Evolutionary conservation across 2,113 vertebrate species (phyloP).

Genomic region (Archilochus colubris): DNA sequence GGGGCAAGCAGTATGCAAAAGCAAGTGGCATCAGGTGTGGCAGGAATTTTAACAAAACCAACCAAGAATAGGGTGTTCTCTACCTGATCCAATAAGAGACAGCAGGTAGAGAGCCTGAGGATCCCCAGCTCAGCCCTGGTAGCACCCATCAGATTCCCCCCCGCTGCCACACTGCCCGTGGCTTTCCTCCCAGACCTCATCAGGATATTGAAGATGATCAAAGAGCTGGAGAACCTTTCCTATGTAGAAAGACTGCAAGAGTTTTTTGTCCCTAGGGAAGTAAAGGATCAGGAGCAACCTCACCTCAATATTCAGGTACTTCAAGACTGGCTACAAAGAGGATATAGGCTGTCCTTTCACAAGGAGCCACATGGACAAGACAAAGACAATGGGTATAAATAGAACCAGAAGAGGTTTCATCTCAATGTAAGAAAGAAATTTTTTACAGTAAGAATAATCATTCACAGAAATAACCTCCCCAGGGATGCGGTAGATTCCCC

Average conservation of each 20-base stretch:
- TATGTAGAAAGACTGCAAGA: not conserved
- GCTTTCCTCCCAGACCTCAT: not conserved
- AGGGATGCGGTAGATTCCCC: too few species aligned
- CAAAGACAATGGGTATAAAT: too few species aligned
- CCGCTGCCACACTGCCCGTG: not conserved
- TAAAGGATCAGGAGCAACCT: not conserved
- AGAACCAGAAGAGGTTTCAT: too few species aligned
- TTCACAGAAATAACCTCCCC: too few species aligned
- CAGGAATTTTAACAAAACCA: not conserved
- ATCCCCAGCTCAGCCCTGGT: not conserved
- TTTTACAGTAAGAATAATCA: too few species aligned
- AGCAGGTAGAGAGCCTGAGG: not conserved
- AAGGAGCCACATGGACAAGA: not conserved
- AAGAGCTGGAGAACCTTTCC: not conserved
- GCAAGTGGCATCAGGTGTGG: too few species aligned
- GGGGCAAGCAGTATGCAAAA: not conserved
- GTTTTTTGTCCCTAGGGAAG: not conserved
- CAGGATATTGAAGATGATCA: not conserved
- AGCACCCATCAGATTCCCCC: rapidly evolving
- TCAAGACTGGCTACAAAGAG: not conserved
- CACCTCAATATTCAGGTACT: not conserved
- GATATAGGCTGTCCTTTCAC: not conserved
- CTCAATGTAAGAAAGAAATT: too few species aligned
- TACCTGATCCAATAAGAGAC: not conserved
- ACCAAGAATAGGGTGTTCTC: not conserved